Evolutionary conservation across 2,797 vertebrate genomes (phyloP).

Genomic region (Melanotaenia maccullochi): DNA sequence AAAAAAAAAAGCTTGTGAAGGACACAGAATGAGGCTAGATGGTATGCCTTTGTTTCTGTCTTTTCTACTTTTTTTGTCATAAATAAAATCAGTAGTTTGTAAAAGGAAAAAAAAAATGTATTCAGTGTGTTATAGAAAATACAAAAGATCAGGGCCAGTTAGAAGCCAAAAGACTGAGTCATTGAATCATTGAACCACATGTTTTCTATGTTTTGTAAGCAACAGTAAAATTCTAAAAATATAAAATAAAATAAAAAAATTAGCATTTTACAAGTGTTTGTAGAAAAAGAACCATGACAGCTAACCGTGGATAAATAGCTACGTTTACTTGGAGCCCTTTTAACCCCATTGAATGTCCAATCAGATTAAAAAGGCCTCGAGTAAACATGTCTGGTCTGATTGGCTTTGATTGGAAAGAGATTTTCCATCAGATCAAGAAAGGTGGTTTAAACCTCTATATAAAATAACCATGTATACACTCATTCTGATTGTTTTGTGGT

Average conservation of each 20-base stretch:
- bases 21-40: conserved; percentile 4
- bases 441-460: too few relatives aligned
- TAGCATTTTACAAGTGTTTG: too few relatives aligned
- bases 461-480: too few relatives aligned
- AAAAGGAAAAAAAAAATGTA: background rate
- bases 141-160: conserved; percentile 15
- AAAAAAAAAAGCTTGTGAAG: background rate
- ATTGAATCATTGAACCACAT: conserved; percentile 1
- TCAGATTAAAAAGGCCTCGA: too few relatives aligned
- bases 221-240: too few relatives aligned
- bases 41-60: background rate
- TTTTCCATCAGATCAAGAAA: too few relatives aligned
- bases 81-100: background rate
- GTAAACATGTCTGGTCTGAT: too few relatives aligned
- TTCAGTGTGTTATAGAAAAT: conserved; percentile 19
- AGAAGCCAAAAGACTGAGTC: conserved; percentile 29
- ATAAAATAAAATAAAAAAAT: background rate
- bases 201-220: background rate
- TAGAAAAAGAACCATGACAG: background rate
- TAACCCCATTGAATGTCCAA: too few relatives aligned
- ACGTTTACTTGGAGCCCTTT: too few relatives aligned
- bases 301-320: background rate
- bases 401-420: too few relatives aligned
- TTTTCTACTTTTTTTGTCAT: background rate
- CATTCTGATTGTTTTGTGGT: too few relatives aligned